Percentiles rank a stretch among this genome's conserved stretches.
phyloP scores from a whole-genome alignment of 2,888 invertebrate species.

The Lithophane leautieri region DNA sequence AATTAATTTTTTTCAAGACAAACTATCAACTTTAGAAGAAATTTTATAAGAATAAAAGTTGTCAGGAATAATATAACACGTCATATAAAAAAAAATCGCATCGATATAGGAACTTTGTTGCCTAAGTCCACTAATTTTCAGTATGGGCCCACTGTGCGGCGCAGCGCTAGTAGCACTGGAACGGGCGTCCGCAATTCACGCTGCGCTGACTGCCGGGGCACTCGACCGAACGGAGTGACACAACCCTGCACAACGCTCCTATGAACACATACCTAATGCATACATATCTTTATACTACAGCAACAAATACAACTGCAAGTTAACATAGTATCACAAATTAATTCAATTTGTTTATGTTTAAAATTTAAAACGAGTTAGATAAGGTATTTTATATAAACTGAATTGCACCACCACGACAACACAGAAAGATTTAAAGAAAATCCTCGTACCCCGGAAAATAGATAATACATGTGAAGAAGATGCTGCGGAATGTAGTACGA shows the following conservation, averaged over 20 bases:
- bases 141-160: no score
- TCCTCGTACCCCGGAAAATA: slow-evolving; percentile 56
- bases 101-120: no score
- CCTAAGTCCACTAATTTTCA: no score
- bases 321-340: neutral
- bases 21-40: no score
- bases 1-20: no score
- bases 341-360: neutral
- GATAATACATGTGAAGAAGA: slow-evolving; percentile 70
- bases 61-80: no score
- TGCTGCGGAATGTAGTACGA: slow-evolving; percentile 81
- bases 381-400: slow-evolving; percentile 25
- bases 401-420: slow-evolving; percentile 10
- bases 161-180: slow-evolving; percentile 65
- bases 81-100: no score
- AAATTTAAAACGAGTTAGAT: neutral
- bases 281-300: slow-evolving; percentile 21
- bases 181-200: slow-evolving; percentile 79
- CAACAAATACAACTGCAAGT: slow-evolving; percentile 17
- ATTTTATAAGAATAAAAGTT: no score
- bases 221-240: slow-evolving; percentile 73
- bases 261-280: slow-evolving; percentile 55
- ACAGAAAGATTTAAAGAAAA: slow-evolving; percentile 41
- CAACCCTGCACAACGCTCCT: slow-evolving; percentile 67
- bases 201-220: slow-evolving; percentile 73